A percentile compares a stretch with the other conserved stretches of the same genome.
Evolutionary conservation across 2,113 vertebrate species (phyloP).

Genomic region (Gavialis gangeticus): DNA sequence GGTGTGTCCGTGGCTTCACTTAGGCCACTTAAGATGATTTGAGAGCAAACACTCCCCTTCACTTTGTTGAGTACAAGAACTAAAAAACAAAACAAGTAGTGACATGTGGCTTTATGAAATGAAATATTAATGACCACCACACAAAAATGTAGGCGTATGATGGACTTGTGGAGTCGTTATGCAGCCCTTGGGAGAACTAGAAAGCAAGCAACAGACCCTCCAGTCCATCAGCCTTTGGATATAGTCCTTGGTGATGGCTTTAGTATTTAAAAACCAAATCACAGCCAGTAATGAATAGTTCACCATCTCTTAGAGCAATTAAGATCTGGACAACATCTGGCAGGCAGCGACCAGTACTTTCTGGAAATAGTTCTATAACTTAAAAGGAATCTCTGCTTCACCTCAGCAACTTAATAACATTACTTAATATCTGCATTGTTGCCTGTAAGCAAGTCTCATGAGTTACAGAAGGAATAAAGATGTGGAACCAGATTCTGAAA

Average conservation of each 20-base stretch:
- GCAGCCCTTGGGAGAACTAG: slow-evolving; percentile 55
- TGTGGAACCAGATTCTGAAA: neutral
- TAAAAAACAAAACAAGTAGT: slow-evolving; percentile 43
- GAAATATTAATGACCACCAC: slow-evolving; percentile 75
- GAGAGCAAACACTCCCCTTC: slow-evolving; percentile 25
- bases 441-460: neutral
- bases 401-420: neutral
- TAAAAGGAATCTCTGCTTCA: slow-evolving; percentile 18
- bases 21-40: slow-evolving; percentile 41
- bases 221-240: slow-evolving; percentile 48
- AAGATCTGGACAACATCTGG: slow-evolving; percentile 43
- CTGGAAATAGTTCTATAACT: neutral
- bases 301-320: slow-evolving; percentile 64
- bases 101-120: slow-evolving; percentile 50
- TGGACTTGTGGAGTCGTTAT: slow-evolving; percentile 50
- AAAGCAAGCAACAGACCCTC: slow-evolving; percentile 59
- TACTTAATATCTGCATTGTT: neutral
- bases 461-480: neutral
- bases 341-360: slow-evolving; percentile 15
- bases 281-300: slow-evolving; percentile 68
- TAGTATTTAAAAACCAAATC: slow-evolving; percentile 65
- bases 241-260: slow-evolving; percentile 39
- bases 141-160: slow-evolving; percentile 2
- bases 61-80: slow-evolving; percentile 49
- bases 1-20: slow-evolving; percentile 36